Conservation (phyloP, 2,113 vertebrate species). For the Petrocephalus zakoni region DNA sequence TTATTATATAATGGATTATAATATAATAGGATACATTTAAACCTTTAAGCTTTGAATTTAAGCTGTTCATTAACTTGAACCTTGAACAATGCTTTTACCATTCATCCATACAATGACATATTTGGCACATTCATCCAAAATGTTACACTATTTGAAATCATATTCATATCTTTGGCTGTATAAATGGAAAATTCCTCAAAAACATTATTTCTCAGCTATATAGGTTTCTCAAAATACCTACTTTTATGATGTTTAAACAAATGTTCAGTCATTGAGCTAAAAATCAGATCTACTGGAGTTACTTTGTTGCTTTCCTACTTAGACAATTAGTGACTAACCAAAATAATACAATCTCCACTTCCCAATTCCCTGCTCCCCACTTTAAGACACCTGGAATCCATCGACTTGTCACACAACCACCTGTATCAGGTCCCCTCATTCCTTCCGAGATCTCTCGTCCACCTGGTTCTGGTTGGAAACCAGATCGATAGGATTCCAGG, state of each 20-base stretch:
- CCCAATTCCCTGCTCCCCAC: neutral
- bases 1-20: neutral
- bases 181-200: neutral
- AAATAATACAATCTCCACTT: neutral
- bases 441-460: constrained; percentile 83
- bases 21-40: neutral
- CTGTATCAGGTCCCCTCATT: constrained; percentile 90
- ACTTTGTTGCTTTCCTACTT: neutral
- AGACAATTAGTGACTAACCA: neutral
- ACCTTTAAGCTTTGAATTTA: neutral
- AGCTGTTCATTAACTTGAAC: neutral
- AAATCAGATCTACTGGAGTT: neutral
- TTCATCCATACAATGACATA: neutral
- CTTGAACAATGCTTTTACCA: neutral
- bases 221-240: neutral
- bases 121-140: neutral
- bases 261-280: neutral
- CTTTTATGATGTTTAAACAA: neutral
- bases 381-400: constrained; percentile 84
- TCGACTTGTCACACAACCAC: constrained; percentile 88
- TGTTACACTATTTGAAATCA: neutral
- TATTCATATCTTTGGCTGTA: neutral
- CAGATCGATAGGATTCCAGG: constrained; percentile 91
- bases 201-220: neutral
- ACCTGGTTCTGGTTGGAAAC: constrained; percentile 85